A percentile compares a stretch with the other conserved stretches of the same genome.
These are phyloP conservation scores for Eptesicus fuscus DNA, from an alignment of 2,113 vertebrate species.

Conservation along the genomic window DNA sequence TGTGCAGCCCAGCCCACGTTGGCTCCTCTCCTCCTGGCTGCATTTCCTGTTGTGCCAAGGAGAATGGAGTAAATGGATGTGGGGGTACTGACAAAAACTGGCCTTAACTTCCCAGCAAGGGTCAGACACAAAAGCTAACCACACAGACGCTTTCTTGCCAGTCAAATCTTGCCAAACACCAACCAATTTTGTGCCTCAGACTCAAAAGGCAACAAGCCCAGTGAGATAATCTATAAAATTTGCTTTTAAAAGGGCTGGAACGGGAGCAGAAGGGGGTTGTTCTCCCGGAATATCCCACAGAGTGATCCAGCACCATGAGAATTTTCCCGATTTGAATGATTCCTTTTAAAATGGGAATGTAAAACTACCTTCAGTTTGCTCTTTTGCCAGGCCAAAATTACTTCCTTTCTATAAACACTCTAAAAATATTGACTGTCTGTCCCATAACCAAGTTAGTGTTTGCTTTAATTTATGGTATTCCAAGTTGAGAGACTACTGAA, in stretches of 20 bases:
- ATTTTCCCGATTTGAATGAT: constrained; percentile 62
- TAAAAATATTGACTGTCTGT: constrained; percentile 78
- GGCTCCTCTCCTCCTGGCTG: neutral
- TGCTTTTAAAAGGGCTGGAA: constrained; percentile 37
- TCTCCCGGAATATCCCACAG: constrained; percentile 28
- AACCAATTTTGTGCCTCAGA: constrained; percentile 7
- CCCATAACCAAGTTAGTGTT: constrained; percentile 74
- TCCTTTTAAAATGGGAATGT: constrained; percentile 67
- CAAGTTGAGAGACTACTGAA: constrained; percentile 61
- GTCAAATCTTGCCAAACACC: constrained; percentile 19
- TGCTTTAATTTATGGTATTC: constrained; percentile 74
- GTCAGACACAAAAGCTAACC: constrained; percentile 43
- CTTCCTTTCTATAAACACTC: constrained; percentile 78
- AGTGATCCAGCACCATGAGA: constrained; percentile 51
- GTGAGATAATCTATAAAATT: constrained; percentile 54
- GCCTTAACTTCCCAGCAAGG: neutral
- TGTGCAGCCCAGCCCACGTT: neutral
- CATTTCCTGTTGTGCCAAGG: neutral
- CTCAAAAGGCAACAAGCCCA: constrained; percentile 16
- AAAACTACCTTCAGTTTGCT: constrained; percentile 73
- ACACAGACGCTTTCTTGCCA: neutral
- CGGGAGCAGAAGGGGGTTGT: neutral
- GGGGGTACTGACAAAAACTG: neutral
- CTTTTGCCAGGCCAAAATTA: constrained; percentile 74
- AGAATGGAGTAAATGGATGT: neutral